phyloP scores from a whole-genome alignment of 2,113 vertebrate species.

The Engraulis encrasicolus region DNA sequence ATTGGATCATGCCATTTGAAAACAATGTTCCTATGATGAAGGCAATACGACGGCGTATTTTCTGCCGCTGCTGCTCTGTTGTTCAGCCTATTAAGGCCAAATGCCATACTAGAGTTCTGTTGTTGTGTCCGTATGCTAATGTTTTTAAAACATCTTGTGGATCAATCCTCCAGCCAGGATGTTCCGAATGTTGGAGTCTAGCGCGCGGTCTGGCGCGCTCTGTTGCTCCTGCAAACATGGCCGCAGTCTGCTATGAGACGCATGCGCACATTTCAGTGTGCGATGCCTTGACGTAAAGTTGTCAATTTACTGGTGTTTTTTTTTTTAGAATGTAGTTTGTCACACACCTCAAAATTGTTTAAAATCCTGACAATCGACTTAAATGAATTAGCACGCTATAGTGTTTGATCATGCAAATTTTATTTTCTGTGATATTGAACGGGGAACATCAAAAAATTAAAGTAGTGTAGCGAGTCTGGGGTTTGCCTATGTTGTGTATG shows the following conservation, averaged over 20 bases:
- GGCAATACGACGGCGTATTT: conserved; percentile 9
- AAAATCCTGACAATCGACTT: background rate
- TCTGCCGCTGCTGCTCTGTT: background rate
- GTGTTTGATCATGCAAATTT: too few species aligned
- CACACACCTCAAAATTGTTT: too few species aligned
- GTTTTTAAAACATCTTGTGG: background rate
- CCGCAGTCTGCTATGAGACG: background rate
- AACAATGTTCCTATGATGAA: background rate
- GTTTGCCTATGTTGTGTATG: too few species aligned
- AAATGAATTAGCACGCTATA: too few species aligned
- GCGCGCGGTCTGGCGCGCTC: background rate
- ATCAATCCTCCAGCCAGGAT: background rate
- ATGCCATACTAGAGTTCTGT: background rate
- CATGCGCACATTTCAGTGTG: background rate
- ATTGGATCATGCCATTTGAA: conserved; percentile 10
- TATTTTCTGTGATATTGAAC: too few species aligned
- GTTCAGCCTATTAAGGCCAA: background rate
- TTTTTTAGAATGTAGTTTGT: background rate
- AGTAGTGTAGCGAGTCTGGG: too few species aligned
- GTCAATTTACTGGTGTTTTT: background rate
- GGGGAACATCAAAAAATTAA: too few species aligned
- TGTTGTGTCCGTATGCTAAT: background rate
- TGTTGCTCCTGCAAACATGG: conserved; percentile 1
- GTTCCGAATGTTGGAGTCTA: background rate
- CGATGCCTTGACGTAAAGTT: background rate